A percentile compares a stretch with the other conserved stretches of the same genome.
phyloP scores from a whole-genome alignment of 2,888 invertebrate genomes.

The Arenicola marina region DNA sequence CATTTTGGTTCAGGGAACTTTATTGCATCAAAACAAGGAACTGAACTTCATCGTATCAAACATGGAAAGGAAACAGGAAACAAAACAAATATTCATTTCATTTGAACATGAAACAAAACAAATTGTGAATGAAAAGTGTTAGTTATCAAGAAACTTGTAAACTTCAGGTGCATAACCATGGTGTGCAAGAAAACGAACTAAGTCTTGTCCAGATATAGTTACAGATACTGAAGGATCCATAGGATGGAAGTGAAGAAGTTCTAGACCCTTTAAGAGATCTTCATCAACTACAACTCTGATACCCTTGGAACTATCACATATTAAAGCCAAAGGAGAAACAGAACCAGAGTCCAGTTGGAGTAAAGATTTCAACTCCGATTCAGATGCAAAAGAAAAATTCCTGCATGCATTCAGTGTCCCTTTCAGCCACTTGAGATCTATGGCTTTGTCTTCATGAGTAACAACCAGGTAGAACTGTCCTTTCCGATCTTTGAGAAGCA shows the following conservation, averaged over 20 bases:
- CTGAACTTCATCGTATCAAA: no score
- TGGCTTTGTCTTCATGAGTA: conserved; percentile 34
- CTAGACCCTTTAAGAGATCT: background rate
- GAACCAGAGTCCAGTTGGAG: conserved; percentile 35
- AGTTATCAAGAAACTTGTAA: no score
- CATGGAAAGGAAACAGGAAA: no score
- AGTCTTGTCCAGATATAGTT: no score
- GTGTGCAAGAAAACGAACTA: no score
- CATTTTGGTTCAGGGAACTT: no score
- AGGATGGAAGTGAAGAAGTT: background rate
- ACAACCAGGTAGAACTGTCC: conserved; percentile 40
- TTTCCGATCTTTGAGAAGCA: conserved; percentile 45
- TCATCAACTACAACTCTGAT: background rate
- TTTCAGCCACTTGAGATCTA: conserved; percentile 38
- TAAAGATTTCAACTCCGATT: conserved; percentile 30
- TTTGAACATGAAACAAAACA: no score
- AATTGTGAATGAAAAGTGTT: no score
- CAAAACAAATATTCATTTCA: no score
- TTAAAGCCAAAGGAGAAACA: conserved; percentile 38
- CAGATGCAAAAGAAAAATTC: conserved; percentile 44
- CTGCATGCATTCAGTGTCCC: conserved; percentile 37
- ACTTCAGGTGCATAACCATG: no score
- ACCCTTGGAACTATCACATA: background rate
- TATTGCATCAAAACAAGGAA: no score
- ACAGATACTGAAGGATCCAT: no score